Percentiles rank a stretch among this genome's conserved stretches.
These are phyloP conservation scores for Oceanodroma tethys DNA, from an alignment of 2,113 vertebrate genomes.

Conservation along the genomic window DNA sequence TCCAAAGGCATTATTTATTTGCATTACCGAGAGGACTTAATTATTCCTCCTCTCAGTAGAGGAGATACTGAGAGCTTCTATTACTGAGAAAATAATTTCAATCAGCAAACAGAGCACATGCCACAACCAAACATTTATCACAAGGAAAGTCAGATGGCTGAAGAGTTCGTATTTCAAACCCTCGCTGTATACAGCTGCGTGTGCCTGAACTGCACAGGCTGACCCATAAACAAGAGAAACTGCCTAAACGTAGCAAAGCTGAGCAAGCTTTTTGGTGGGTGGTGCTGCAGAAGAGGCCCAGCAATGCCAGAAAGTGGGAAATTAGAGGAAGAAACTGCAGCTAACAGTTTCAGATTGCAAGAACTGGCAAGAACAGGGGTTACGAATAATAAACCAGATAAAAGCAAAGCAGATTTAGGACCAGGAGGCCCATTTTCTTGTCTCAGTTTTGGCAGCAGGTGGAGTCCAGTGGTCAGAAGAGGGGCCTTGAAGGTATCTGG, in stretches of 20 bases:
- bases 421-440: not conserved
- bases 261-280: not conserved
- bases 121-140: not conserved
- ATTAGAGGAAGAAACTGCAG: not conserved
- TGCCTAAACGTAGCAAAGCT: not conserved
- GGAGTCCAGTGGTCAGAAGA: not conserved
- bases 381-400: not conserved
- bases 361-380: not conserved
- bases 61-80: not conserved
- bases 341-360: not conserved
- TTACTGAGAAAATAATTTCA: not conserved
- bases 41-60: conserved; percentile 28
- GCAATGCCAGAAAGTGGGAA: not conserved
- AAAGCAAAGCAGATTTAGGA: not conserved
- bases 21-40: conserved; percentile 29
- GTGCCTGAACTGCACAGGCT: not conserved
- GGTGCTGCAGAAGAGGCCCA: not conserved
- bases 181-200: rapidly evolving
- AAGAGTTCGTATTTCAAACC: not conserved
- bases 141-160: not conserved
- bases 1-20: conserved; percentile 18
- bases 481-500: not conserved
- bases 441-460: not conserved
- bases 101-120: not conserved
- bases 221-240: rapidly evolving